Base-by-base conservation (phyloP, 2,888 invertebrate species). In the Campopleginae sp. region DNA sequence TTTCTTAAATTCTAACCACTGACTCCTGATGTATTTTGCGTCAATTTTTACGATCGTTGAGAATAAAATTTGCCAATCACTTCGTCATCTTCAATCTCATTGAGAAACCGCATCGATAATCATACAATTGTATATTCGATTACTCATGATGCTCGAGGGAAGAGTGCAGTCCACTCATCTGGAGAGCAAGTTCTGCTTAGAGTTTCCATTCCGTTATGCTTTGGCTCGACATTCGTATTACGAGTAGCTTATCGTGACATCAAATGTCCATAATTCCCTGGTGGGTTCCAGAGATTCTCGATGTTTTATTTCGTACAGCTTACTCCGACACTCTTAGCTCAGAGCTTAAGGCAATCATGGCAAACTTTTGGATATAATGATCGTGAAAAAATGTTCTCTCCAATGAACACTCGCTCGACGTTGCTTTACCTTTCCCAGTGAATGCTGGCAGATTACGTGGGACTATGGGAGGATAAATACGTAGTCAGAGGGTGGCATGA, bases 31-130 rank as follows among this genome's bases (percentile, higher is more conserved):
- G 4, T 10, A 10, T 5, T 38, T 38, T 8, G 38, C 8, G 8
- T 4, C 38, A 38, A 10, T 38, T 33, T 33, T 38, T 10, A 17
- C 33, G 27, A 27, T 58, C 14, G 6, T 6, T 27, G 14, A 90
- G 89, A 90, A 90, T 77, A 90, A 91, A 91, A 92, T 92, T 89
- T 90, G 92, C 92, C 90, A 91, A 93, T 92, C 91, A 92, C 92
- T 92, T 92, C 92, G 91, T 92, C 90, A 91, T 90, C 89, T 89
- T 88, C 84, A 27, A 27, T 1, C 82, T 42, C 14, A 42, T 19
- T 76, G 78, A 77, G 83, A 76, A 74, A 78, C 86, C 82, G 61
- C 76, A 66, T 58, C n/a, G 81, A 71, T 88, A 88, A 91, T 89
- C 90, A 54, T 44, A 65, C 90, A 90, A 90, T 90, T 90, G 91